Percentiles rank a stretch among this genome's conserved stretches.
Conservation (phyloP, 2,888 invertebrate genomes). For the Nemoura dubitans region DNA sequence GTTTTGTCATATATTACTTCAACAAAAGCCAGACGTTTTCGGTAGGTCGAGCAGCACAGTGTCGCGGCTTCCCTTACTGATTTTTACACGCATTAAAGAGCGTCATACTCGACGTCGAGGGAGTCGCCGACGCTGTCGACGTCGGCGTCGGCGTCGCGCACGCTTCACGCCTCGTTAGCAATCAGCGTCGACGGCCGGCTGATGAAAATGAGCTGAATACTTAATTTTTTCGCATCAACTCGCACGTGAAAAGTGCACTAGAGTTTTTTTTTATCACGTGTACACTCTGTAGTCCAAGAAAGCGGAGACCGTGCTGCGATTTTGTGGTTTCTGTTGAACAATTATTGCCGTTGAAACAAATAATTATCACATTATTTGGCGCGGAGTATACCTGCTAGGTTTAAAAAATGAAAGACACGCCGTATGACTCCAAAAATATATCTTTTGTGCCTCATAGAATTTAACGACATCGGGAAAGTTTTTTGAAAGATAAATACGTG, state of each 20-base stretch:
- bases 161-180: not conserved
- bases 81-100: not conserved
- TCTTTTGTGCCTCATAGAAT: too few species aligned
- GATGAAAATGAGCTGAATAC: constrained; percentile 26
- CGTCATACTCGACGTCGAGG: not conserved
- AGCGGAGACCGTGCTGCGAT: not conserved
- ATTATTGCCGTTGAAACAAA: too few species aligned
- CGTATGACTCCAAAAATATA: too few species aligned
- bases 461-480: too few species aligned
- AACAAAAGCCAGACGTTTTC: too few species aligned
- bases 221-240: constrained; percentile 30
- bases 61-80: not conserved
- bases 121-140: not conserved
- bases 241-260: constrained; percentile 13
- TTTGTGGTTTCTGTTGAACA: too few species aligned
- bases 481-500: too few species aligned
- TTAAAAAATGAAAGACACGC: too few species aligned
- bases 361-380: too few species aligned
- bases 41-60: too few species aligned
- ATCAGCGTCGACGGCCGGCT: not conserved
- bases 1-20: too few species aligned
- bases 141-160: not conserved
- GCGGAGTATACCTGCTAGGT: too few species aligned
- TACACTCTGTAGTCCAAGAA: not conserved
- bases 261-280: not conserved